These are phyloP conservation scores for Picus viridis DNA, from an alignment of 2,797 vertebrate species.

Conservation along the genomic window DNA sequence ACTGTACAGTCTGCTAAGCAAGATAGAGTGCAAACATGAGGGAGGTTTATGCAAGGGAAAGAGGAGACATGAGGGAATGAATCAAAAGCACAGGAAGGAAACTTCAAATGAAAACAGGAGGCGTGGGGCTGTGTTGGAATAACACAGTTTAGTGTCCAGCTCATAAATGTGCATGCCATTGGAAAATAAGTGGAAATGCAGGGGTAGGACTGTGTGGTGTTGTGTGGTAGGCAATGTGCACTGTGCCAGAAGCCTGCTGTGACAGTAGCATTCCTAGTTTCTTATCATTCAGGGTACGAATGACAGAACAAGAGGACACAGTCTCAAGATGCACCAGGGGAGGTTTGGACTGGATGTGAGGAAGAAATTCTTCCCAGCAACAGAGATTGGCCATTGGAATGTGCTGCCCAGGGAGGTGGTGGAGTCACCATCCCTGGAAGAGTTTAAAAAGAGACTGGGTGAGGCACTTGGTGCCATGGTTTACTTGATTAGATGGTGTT, in stretches of 20 bases:
- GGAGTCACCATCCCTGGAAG: too few relatives aligned
- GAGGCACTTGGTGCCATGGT: too few relatives aligned
- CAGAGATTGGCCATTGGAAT: too few relatives aligned
- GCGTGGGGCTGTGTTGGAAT: neutral
- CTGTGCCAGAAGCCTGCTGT: neutral
- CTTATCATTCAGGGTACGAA: neutral
- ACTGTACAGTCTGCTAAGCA: neutral
- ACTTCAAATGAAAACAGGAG: neutral
- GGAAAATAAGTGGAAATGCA: neutral
- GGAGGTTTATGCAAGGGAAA: neutral
- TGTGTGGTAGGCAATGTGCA: neutral
- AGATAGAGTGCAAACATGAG: neutral
- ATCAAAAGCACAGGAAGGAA: neutral
- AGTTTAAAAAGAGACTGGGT: too few relatives aligned
- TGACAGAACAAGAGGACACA: too few relatives aligned
- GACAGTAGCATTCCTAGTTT: neutral
- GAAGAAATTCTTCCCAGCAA: too few relatives aligned
- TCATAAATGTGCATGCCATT: neutral
- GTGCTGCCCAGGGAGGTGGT: too few relatives aligned
- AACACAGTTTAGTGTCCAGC: neutral
- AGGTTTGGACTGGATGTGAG: too few relatives aligned
- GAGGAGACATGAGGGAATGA: neutral
- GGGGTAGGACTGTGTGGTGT: rapidly evolving
- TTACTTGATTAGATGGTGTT: too few relatives aligned
- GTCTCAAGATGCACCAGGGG: too few relatives aligned